Evolutionary conservation across 2,113 vertebrate species (phyloP), one percentile per base, ranked within the genome.

Genomic region (Catharus bicknelli): DNA sequence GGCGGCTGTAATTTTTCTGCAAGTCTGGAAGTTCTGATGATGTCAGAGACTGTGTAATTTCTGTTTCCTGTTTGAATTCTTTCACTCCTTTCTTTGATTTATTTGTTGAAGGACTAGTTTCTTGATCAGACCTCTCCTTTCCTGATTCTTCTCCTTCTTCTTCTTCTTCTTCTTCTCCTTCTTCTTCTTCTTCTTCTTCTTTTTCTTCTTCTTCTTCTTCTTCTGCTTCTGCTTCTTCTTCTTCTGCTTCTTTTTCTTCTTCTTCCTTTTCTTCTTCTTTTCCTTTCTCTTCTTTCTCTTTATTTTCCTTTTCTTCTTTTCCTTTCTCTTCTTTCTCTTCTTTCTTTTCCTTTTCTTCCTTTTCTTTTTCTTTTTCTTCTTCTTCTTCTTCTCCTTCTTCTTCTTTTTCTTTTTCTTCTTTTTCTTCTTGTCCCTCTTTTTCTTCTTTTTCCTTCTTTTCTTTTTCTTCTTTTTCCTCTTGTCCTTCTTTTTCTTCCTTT

Each of bases 401-500:
- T 3, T 67, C 1, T 15, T 30, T 0, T 20, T 54, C 1, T 9
- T 45, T 3, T 17, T 38, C 1, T 14, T 47, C 6, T 13, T 57
- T 1, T 10, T 40, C 1, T 4, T 45, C 2, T 4, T n/a, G 0
- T 14, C 38, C 6, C 30, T n/a, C 4, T 10, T 55, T 0, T 5
- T 27, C 1, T 13, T 34, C 0, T 12, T 20, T 2, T 25, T 20
- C 0, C 2, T 70, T 1, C 5, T 53, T 1, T 8, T 29, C 2
- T 17, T 43, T 0, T 40, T 20, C 2, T 7, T 26, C 3, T 15
- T 18, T 5, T 7, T 38, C 2, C 3, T 42, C 1, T 17, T 22
- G 2, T 21, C 34, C 2, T 7, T 17, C 2, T 8, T 53, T 1
- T 13, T 53, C 0, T 16, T n/a, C 1, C 32, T 10, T 5, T 13